These are phyloP conservation scores for Phyllotreta striolata DNA, from an alignment of 2,888 invertebrate genomes.

Conservation along the genomic window DNA sequence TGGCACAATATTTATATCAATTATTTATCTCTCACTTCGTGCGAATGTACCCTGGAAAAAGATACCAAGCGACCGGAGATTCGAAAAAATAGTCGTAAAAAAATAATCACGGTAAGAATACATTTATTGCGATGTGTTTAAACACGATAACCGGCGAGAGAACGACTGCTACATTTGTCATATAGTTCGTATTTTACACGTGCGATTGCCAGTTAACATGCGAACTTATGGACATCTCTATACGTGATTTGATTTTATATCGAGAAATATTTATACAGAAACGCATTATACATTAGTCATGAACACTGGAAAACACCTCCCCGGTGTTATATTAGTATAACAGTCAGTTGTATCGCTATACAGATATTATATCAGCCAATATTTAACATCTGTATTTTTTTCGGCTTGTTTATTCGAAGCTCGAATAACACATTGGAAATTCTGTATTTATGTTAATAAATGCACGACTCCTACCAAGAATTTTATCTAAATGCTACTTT, in stretches of 20 bases:
- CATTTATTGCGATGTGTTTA: conserved; percentile 41
- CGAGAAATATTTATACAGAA: conserved; percentile 50
- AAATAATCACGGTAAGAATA: conserved; percentile 43
- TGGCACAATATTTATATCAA: conserved; percentile 34
- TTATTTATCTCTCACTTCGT: conserved; percentile 32
- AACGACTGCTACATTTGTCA: conserved; percentile 53
- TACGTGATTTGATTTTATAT: conserved; percentile 53
- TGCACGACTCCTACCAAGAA: too few species aligned
- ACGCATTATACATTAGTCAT: conserved; percentile 46
- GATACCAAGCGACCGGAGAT: conserved; percentile 35
- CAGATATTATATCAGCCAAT: conserved; percentile 29
- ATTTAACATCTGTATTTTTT: conserved; percentile 23
- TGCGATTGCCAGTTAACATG: conserved; percentile 55
- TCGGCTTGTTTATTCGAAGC: conserved; percentile 5
- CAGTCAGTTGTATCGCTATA: conserved; percentile 38
- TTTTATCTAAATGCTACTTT: too few species aligned
- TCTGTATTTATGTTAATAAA: conserved; percentile 12
- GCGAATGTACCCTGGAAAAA: conserved; percentile 31
- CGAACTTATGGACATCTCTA: conserved; percentile 52
- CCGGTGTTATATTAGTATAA: conserved; percentile 44
- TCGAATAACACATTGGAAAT: conserved; percentile 14
- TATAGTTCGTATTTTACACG: conserved; percentile 55
- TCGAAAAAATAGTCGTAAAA: conserved; percentile 13
- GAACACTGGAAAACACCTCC: conserved; percentile 41
- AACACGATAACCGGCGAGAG: conserved; percentile 51